phyloP scores from a whole-genome alignment of 2,888 invertebrate genomes.

The Sthenelais limicola region DNA sequence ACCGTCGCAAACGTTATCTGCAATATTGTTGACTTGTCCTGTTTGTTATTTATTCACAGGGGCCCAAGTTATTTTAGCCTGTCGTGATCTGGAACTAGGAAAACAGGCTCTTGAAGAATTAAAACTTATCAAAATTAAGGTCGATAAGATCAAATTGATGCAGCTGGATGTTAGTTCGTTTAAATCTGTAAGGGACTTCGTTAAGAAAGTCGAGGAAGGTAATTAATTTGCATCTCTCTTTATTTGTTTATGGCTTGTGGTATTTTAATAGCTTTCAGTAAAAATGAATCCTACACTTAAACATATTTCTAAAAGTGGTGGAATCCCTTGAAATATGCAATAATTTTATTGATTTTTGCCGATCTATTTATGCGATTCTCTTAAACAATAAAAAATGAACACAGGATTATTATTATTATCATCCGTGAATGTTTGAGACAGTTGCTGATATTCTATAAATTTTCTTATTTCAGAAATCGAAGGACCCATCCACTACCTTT shows the following conservation, averaged over 20 bases:
- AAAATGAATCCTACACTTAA: too few species aligned
- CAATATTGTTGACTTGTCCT: neutral
- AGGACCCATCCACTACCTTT: slow-evolving; percentile 60
- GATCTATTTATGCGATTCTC: neutral
- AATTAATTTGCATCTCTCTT: slow-evolving; percentile 41
- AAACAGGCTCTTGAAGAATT: slow-evolving; percentile 56
- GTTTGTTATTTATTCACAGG: slow-evolving; percentile 64
- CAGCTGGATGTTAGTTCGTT: slow-evolving; percentile 66
- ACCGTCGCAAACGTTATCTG: neutral
- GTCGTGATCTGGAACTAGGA: slow-evolving; percentile 59
- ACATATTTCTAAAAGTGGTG: too few species aligned
- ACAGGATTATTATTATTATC: too few species aligned
- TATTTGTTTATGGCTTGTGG: too few species aligned
- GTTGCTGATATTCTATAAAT: too few species aligned
- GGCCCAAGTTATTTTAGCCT: slow-evolving; percentile 73
- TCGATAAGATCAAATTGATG: slow-evolving; percentile 57
- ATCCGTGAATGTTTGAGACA: too few species aligned
- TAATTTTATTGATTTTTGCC: neutral
- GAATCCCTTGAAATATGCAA: too few species aligned
- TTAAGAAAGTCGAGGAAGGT: slow-evolving; percentile 65
- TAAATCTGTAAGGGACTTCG: slow-evolving; percentile 68
- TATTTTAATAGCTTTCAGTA: too few species aligned
- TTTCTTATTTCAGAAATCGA: too few species aligned
- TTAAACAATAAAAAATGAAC: too few species aligned
- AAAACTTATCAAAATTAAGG: slow-evolving; percentile 53